Percentiles rank a stretch among this genome's conserved stretches.
Conservation (phyloP, 2,888 invertebrate species). For the Piscicola geometra region DNA sequence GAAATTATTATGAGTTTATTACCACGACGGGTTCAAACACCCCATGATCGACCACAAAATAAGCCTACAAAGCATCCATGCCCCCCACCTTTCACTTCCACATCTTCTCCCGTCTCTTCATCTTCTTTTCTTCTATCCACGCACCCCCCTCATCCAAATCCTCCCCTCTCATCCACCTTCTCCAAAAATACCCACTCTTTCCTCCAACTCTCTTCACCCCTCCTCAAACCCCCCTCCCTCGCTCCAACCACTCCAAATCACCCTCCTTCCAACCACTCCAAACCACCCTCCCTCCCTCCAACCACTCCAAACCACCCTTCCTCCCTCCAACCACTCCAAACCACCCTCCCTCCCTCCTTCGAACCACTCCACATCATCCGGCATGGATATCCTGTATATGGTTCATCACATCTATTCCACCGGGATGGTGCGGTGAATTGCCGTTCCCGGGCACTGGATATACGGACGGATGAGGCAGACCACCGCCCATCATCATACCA, state of each 20-base stretch:
- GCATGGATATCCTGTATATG: slow-evolving; percentile 56
- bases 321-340: not conserved
- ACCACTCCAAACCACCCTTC: not conserved
- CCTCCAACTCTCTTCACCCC: not conserved
- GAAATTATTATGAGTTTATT: too few species aligned
- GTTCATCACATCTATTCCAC: slow-evolving; percentile 50
- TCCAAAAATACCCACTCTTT: too few species aligned
- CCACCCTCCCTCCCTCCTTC: slow-evolving; percentile 19
- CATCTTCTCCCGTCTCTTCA: too few species aligned
- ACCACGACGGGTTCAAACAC: too few species aligned
- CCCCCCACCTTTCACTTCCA: too few species aligned
- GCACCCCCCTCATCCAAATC: too few species aligned
- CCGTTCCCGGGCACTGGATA: slow-evolving; percentile 53
- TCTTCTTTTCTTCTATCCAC: too few species aligned
- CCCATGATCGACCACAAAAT: too few species aligned
- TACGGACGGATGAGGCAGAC: slow-evolving; percentile 56
- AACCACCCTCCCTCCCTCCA: not conserved
- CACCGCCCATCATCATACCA: slow-evolving; percentile 54
- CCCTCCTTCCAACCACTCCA: too few species aligned
- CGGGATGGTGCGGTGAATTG: slow-evolving; percentile 55
- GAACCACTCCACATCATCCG: too few species aligned
- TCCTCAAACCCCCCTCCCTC: not conserved
- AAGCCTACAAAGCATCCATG: too few species aligned
- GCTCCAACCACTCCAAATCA: not conserved
- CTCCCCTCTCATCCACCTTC: too few species aligned